phyloP scores from a whole-genome alignment of 2,888 invertebrate genomes.

The Junonia oenone region DNA sequence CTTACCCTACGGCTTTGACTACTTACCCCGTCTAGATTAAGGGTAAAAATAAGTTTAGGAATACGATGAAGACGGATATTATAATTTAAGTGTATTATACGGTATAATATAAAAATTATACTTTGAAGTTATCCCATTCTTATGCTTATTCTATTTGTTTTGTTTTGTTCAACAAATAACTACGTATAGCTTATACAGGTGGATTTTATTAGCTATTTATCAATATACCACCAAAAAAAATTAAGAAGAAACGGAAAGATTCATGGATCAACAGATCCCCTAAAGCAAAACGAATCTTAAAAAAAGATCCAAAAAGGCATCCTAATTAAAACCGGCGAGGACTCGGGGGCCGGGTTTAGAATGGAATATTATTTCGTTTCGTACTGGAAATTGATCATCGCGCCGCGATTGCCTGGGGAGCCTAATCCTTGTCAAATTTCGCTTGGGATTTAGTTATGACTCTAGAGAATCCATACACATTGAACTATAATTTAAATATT shows the following conservation, averaged over 20 bases:
- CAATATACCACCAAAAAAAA: neutral
- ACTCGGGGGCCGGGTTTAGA: slow-evolving; percentile 44
- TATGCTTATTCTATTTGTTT: no score
- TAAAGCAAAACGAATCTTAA: slow-evolving; percentile 23
- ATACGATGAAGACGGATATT: no score
- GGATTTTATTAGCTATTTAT: no score
- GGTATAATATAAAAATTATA: no score
- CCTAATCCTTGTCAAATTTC: slow-evolving; percentile 52
- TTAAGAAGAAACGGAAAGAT: neutral
- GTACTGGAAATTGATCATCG: slow-evolving; percentile 62
- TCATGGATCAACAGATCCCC: neutral
- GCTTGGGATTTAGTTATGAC: slow-evolving; percentile 26
- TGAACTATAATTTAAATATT: slow-evolving; percentile 1
- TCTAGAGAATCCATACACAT: slow-evolving; percentile 13
- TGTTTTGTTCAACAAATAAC: neutral
- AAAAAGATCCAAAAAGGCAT: slow-evolving; percentile 25
- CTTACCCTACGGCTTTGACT: slow-evolving; percentile 34
- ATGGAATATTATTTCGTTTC: slow-evolving; percentile 62
- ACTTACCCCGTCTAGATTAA: slow-evolving; percentile 31
- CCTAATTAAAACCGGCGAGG: slow-evolving; percentile 32
- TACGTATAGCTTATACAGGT: no score
- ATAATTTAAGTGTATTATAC: no score
- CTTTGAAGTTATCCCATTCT: no score
- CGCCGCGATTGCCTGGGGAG: slow-evolving; percentile 47
- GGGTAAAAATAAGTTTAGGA: slow-evolving; percentile 3